Evolutionary conservation across 2,888 invertebrate genomes (phyloP), one percentile per base, ranked within the genome.

Genomic region (Acrobasis consociella): DNA sequence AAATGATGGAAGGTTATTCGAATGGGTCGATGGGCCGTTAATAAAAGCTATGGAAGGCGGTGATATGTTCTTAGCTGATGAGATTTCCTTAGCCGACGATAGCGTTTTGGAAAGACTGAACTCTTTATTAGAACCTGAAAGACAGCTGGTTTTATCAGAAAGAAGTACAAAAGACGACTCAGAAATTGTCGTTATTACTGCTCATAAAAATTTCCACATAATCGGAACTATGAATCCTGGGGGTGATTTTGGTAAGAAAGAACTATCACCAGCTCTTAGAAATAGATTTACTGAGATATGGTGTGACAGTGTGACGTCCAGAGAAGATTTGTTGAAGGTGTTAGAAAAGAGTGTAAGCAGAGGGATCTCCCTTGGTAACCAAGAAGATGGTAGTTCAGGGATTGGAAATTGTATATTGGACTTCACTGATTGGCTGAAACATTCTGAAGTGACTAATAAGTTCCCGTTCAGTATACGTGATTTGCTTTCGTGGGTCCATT

Each of bases 191-290:
- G 93, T 94, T 39, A 91, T 96, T 3, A 93, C 96, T 51, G 94
- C 95, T 0, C 96, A 97, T 63, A 82, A 94, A 8, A 94, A 95
- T 10, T 99, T 99, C 82, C 95, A 97, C 73, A 97, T 99, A 76
- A 94, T 99, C 64, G 98, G 98, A 1, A 99, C 99, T 0, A 99
- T 99, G 99, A 99, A 99, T 92, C 99, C 99, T 9, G 99, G 99
- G 11, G 99, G 99, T 0, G 99, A 99, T 93, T 99, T 97, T 83
- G 99, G 99, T 3, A 99, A 99, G 84, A 99, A 99, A 82, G 99
- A 99, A 93, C 93, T 99, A 10, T 99, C 99, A 0, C 99, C 99
- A 0, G 99, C 99, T 0, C 89, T 99, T 59, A 93, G 99, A 60
- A 99, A 99, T 92, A 95, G 99, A 58, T 98, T 99, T 76, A 99